These are phyloP conservation scores for Caiman crocodilus DNA, from an alignment of 2,797 vertebrate species.

Conservation along the genomic window DNA sequence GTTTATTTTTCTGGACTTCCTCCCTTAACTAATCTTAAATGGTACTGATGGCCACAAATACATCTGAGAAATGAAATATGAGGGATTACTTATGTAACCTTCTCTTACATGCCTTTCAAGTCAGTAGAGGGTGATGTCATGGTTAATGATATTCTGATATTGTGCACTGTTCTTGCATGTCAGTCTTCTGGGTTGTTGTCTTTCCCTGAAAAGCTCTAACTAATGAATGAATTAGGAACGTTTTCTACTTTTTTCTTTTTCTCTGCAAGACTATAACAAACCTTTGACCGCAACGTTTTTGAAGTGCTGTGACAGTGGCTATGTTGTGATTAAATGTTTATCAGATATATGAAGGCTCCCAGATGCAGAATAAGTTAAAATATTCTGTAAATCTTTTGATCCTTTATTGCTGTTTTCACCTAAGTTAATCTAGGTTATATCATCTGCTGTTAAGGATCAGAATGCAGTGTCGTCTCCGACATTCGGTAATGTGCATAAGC, in stretches of 20 bases:
- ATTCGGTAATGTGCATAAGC: not conserved
- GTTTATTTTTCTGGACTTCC: no score
- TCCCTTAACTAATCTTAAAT: no score
- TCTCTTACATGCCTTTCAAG: rapidly evolving
- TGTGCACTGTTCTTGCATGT: not conserved
- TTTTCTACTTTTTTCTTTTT: not conserved
- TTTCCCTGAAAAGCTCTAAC: not conserved
- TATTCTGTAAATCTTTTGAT: not conserved
- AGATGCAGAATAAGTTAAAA: not conserved
- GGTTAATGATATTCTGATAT: not conserved
- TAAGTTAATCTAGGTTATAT: not conserved
- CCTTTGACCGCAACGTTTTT: not conserved
- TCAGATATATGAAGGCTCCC: not conserved
- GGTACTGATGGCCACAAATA: no score
- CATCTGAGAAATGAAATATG: no score
- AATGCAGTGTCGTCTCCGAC: rapidly evolving
- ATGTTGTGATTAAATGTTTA: not conserved
- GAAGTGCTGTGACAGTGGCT: not conserved
- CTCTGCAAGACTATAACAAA: not conserved
- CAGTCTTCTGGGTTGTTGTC: not conserved
- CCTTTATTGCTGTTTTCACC: not conserved
- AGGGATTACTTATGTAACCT: not conserved
- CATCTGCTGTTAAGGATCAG: not conserved
- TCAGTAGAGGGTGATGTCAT: not conserved
- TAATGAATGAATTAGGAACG: not conserved